These are phyloP conservation scores for Morpho deidamia DNA, from an alignment of 2,888 invertebrate species.

Conservation along the genomic window DNA sequence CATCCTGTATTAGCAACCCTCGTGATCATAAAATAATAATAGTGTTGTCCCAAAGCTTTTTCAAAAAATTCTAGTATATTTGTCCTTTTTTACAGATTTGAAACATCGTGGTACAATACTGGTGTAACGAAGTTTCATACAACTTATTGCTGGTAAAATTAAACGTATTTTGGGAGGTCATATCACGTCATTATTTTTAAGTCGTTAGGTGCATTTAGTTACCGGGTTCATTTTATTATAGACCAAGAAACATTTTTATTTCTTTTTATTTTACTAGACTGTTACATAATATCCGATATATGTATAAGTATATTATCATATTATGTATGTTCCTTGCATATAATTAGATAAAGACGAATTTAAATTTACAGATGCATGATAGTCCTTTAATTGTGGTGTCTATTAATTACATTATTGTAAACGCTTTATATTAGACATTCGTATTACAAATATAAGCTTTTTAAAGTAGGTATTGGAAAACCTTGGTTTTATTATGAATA, in stretches of 20 bases:
- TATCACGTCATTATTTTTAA: constrained; percentile 56
- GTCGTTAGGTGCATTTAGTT: constrained; percentile 63
- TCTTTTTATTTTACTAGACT: background rate
- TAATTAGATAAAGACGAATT: background rate
- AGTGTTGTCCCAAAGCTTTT: no score
- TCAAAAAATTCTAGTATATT: no score
- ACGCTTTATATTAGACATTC: background rate
- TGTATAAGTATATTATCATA: background rate
- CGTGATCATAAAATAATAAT: no score
- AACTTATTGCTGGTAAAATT: constrained; percentile 69
- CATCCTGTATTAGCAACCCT: no score
- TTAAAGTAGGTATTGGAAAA: background rate
- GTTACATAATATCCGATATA: background rate
- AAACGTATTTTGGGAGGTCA: constrained; percentile 62
- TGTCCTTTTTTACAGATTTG: constrained; percentile 55
- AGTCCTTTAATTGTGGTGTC: no score
- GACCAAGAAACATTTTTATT: background rate
- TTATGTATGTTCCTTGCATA: background rate
- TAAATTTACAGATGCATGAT: no score
- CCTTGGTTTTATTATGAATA: background rate
- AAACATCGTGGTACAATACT: constrained; percentile 46
- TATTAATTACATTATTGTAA: background rate
- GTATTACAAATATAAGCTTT: background rate
- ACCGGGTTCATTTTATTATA: constrained; percentile 13
- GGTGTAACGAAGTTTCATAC: constrained; percentile 56